Percentiles rank a stretch among this genome's conserved stretches.
phyloP scores from a whole-genome alignment of 2,888 invertebrate genomes.

The Shargacucullia verbasci region DNA sequence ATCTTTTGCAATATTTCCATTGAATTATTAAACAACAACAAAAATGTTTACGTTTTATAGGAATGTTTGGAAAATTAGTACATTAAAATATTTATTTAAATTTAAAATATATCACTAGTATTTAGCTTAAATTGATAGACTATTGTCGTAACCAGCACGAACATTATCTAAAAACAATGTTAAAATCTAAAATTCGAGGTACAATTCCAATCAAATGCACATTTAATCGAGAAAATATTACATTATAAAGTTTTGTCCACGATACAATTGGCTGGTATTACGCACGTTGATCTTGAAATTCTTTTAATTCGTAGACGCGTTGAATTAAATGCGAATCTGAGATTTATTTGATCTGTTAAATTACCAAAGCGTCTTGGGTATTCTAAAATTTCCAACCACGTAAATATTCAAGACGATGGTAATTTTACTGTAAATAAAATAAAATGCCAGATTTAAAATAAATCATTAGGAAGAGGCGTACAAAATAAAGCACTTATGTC shows the following conservation, averaged over 20 bases:
- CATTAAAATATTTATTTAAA: constrained; percentile 25
- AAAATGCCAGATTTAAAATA: no score
- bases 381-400: no score
- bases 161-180: constrained; percentile 33
- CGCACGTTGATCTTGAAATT: no score
- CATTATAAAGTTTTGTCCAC: no score
- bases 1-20: constrained; percentile 6
- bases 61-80: constrained; percentile 33
- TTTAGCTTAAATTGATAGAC: constrained; percentile 23
- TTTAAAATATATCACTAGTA: constrained; percentile 35
- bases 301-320: no score
- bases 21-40: constrained; percentile 23
- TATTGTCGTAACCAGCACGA: constrained; percentile 70
- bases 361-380: no score
- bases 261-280: no score
- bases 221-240: constrained; percentile 33
- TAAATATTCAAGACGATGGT: no score
- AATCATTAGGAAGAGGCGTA: no score
- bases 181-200: constrained; percentile 45
- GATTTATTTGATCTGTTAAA: no score
- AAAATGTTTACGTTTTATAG: constrained; percentile 20
- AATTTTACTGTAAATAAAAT: no score
- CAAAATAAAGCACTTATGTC: background rate
- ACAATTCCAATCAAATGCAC: constrained; percentile 51
- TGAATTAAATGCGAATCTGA: no score